Conservation (phyloP, 2,888 invertebrate species). For the Melipona beecheii region DNA sequence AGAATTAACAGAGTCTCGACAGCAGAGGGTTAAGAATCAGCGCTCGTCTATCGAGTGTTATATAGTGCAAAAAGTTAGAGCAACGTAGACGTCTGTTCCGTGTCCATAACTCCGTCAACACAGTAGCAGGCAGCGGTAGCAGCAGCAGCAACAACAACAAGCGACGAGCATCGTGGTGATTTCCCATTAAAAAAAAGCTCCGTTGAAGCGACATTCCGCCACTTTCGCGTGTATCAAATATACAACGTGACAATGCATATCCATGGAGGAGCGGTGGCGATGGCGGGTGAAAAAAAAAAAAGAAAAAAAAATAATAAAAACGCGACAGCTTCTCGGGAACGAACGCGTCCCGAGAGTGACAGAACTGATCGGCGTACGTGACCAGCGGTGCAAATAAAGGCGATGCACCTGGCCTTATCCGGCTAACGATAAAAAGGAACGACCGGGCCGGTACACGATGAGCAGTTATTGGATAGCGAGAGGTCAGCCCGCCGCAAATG, state of each 20-base stretch:
- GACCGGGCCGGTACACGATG: conserved; percentile 57
- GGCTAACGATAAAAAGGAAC: conserved; percentile 71
- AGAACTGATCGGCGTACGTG: conserved; percentile 64
- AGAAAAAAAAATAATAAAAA: conserved; percentile 21
- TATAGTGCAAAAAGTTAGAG: background rate
- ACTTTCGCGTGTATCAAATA: conserved; percentile 58
- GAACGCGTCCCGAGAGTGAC: conserved; percentile 55
- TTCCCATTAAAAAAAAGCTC: conserved; percentile 41
- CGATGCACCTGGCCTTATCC: conserved; percentile 68
- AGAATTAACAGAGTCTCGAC: no score
- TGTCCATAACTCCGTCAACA: background rate
- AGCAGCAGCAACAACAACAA: conserved; percentile 17
- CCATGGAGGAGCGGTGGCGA: conserved; percentile 26
- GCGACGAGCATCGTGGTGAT: conserved; percentile 22
- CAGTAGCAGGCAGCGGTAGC: background rate
- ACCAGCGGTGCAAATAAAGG: conserved; percentile 63
- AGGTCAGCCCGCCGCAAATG: conserved; percentile 72
- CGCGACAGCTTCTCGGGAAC: conserved; percentile 30
- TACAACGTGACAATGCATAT: conserved; percentile 57
- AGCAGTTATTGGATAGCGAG: conserved; percentile 73
- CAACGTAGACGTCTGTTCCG: background rate
- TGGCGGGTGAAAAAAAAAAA: background rate
- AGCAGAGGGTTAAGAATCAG: no score
- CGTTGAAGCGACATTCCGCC: conserved; percentile 39
- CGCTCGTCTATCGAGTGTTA: background rate